A percentile compares a stretch with the other conserved stretches of the same genome.
phyloP scores from a whole-genome alignment of 2,888 invertebrate species.

The Pycnomerus fuliginosus region DNA sequence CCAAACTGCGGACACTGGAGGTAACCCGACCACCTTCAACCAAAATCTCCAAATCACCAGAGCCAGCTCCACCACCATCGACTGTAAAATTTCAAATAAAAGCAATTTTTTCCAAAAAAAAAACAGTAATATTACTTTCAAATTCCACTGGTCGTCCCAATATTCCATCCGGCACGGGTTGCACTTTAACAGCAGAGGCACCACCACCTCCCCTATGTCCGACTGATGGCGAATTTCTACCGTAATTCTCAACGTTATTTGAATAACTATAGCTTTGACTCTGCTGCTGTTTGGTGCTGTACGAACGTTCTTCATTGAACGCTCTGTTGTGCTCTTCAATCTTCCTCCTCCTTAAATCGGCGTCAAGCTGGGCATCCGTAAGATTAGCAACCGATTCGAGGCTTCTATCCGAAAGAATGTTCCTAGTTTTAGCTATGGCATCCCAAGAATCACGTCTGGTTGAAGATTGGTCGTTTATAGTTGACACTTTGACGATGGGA shows the following conservation, averaged over 20 bases:
- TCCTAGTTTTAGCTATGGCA: constrained; percentile 76
- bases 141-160: constrained; percentile 93
- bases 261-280: constrained; percentile 43
- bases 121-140: constrained; percentile 63
- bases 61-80: constrained; percentile 94
- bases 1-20: constrained; percentile 88
- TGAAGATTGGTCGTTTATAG: constrained; percentile 55
- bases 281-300: constrained; percentile 33
- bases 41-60: constrained; percentile 92
- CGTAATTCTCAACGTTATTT: constrained; percentile 31
- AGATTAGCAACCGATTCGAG: constrained; percentile 70
- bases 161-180: constrained; percentile 80
- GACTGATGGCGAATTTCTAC: constrained; percentile 31
- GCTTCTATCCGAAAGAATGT: constrained; percentile 69
- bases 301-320: constrained; percentile 33
- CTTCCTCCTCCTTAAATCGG: constrained; percentile 43
- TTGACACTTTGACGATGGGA: constrained; percentile 62
- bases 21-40: constrained; percentile 94
- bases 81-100: constrained; percentile 58
- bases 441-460: constrained; percentile 79
- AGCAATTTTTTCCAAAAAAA: neutral
- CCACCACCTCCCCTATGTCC: constrained; percentile 59
- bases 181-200: constrained; percentile 82
- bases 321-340: constrained; percentile 41
- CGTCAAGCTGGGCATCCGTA: constrained; percentile 61